Percentiles rank a stretch among this genome's conserved stretches.
Conservation (phyloP, 1,140 invertebrate genomes). For the Drosophila punjabiensis region DNA sequence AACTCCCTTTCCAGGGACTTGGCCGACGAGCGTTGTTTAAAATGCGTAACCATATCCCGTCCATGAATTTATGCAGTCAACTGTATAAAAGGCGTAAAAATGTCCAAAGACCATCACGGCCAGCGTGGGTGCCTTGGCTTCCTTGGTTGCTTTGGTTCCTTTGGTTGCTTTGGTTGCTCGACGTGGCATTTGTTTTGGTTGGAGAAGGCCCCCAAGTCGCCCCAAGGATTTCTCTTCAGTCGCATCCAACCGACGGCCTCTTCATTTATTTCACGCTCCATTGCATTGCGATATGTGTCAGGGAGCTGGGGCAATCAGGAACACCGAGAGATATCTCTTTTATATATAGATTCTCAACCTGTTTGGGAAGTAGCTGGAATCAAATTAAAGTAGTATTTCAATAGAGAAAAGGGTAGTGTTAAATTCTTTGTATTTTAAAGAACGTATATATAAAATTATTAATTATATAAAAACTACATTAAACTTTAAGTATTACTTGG, state of each 20-base stretch:
- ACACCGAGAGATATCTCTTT: constrained; percentile 29
- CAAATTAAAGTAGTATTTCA: no score
- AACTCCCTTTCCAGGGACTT: constrained; percentile 9
- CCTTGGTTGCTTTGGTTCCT: not conserved
- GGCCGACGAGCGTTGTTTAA: constrained; percentile 60
- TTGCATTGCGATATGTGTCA: constrained; percentile 77
- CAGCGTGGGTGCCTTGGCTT: constrained; percentile 11
- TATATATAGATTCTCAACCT: no score
- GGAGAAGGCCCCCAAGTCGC: constrained; percentile 20
- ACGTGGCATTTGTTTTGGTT: constrained; percentile 41
- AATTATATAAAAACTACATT: not conserved
- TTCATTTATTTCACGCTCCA: constrained; percentile 77
- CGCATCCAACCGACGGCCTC: constrained; percentile 34
- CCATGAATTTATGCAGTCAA: constrained; percentile 73
- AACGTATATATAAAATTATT: not conserved
- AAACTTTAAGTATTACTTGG: not conserved
- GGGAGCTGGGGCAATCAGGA: constrained; percentile 58
- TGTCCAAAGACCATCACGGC: constrained; percentile 48
- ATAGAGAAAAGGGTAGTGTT: no score
- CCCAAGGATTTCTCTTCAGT: constrained; percentile 8
- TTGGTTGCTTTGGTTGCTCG: constrained; percentile 9
- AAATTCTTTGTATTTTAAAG: not conserved
- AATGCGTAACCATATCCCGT: constrained; percentile 68
- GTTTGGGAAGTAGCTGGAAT: not conserved
- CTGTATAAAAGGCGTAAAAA: constrained; percentile 79